A percentile compares a stretch with the other conserved stretches of the same genome.
Evolutionary conservation across 2,797 vertebrate species (phyloP).

Genomic region (Pampus argenteus): DNA sequence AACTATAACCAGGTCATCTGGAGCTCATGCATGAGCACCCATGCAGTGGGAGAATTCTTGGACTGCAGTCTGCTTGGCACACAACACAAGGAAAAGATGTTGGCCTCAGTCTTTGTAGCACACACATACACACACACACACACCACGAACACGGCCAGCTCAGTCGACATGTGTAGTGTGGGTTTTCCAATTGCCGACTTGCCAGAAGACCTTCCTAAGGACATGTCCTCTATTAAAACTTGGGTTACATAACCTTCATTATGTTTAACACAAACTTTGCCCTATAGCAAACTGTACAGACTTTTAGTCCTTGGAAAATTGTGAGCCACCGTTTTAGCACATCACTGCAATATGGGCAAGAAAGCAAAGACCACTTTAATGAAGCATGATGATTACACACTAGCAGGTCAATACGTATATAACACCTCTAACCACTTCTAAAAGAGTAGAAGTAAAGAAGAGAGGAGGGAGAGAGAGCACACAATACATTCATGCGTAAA

Average conservation of each 20-base stretch:
- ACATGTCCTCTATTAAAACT: not conserved
- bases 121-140: not conserved
- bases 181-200: not conserved
- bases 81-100: not conserved
- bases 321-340: not conserved
- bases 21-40: conserved; percentile 19
- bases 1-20: conserved; percentile 26
- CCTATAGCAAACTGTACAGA: conserved; percentile 11
- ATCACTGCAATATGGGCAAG: not conserved
- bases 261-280: not conserved
- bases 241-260: not conserved
- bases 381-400: not conserved
- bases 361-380: conserved; percentile 11
- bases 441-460: not conserved
- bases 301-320: not conserved
- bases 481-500: not conserved
- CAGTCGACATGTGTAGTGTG: not conserved
- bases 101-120: conserved; percentile 4
- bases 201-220: not conserved
- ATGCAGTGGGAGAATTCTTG: not conserved
- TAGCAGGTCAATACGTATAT: not conserved
- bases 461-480: not conserved
- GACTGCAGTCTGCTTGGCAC: conserved; percentile 11
- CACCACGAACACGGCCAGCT: not conserved
- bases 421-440: not conserved